Evolutionary conservation across 2,888 invertebrate species (phyloP).

Genomic region (Nudaria mundana): DNA sequence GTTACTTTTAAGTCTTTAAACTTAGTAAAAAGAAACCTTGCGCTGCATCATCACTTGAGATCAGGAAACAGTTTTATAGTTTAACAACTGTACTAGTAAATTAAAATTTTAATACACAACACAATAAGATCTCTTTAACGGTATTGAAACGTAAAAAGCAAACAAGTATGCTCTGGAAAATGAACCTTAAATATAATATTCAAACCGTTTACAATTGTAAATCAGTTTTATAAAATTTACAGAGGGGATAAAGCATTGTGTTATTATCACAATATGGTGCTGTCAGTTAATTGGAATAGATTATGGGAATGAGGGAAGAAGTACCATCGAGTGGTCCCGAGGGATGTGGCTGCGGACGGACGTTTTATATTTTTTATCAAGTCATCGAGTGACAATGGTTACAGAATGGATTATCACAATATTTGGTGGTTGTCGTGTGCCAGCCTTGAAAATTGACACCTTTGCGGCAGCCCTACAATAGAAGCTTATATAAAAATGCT

Average conservation of each 20-base stretch:
- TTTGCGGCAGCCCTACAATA: constrained; percentile 41
- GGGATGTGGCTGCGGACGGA: constrained; percentile 54
- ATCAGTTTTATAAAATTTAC: constrained; percentile 28
- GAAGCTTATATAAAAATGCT: constrained; percentile 31
- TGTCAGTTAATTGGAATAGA: constrained; percentile 82
- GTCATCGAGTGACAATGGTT: constrained; percentile 74
- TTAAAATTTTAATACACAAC: constrained; percentile 51
- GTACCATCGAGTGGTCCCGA: constrained; percentile 58
- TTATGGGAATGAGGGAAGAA: constrained; percentile 78
- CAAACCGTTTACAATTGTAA: constrained; percentile 30
- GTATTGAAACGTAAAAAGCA: constrained; percentile 41
- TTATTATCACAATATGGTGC: constrained; percentile 79
- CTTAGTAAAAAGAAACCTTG: too few relatives aligned
- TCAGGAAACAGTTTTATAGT: too few relatives aligned
- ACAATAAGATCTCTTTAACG: constrained; percentile 58
- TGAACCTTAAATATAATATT: constrained; percentile 10
- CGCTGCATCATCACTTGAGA: too few relatives aligned
- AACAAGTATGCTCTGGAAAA: constrained; percentile 11
- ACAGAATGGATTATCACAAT: constrained; percentile 75
- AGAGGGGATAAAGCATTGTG: constrained; percentile 67
- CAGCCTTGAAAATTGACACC: constrained; percentile 59
- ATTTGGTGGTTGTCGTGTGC: constrained; percentile 71
- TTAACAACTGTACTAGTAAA: constrained; percentile 35
- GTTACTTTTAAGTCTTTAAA: too few relatives aligned
- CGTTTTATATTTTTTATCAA: constrained; percentile 73